Conservation (phyloP, 2,888 invertebrate genomes). For the Eumacrocentrus americanus region DNA sequence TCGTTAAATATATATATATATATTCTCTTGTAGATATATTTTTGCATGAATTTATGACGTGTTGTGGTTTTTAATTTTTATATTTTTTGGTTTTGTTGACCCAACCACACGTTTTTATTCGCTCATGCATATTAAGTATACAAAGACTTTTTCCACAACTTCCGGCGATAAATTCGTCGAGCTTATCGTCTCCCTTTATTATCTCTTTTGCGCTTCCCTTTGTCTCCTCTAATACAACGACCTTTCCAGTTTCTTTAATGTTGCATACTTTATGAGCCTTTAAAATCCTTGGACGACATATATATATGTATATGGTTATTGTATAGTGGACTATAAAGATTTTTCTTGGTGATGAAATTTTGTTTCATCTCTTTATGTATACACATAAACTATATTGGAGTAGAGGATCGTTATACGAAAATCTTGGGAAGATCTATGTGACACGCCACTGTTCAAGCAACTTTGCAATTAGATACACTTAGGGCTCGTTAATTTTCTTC, state of each 20-base stretch:
- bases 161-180: constrained; percentile 26
- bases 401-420: no score
- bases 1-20: constrained; percentile 5
- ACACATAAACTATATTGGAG: no score
- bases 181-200: constrained; percentile 20
- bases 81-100: not conserved
- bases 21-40: constrained; percentile 11
- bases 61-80: not conserved
- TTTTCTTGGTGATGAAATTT: not conserved
- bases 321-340: not conserved
- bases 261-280: constrained; percentile 18
- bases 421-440: no score
- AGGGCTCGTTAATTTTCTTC: constrained; percentile 35
- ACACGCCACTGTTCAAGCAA: not conserved
- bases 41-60: constrained; percentile 16
- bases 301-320: not conserved
- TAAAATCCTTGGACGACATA: not conserved
- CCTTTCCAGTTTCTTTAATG: not conserved
- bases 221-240: constrained; percentile 1
- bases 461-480: constrained; percentile 33
- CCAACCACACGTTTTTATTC: not conserved
- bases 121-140: constrained; percentile 3
- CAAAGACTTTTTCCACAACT: constrained; percentile 15
- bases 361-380: not conserved
- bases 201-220: constrained; percentile 1